Base-by-base conservation (phyloP, 2,888 invertebrate species). In the Drosophila barbarae region DNA sequence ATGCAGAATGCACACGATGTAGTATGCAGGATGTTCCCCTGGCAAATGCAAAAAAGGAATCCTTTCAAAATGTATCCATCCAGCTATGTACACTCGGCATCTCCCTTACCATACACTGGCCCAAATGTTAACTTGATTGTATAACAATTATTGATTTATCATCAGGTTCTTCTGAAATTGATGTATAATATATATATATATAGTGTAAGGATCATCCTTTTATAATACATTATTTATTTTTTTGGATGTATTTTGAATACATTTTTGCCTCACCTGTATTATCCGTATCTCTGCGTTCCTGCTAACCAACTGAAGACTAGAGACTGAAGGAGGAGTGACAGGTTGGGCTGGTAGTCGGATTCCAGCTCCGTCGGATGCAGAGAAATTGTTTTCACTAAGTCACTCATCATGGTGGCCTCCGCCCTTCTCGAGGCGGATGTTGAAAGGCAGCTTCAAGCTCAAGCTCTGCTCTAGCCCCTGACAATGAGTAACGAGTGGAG, bases 321-420 rank as follows among this genome's bases (percentile, higher is more conserved):
- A 10, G 10, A 42, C 28, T 46, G 4, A 18, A 18, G 18, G 4
- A 13, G 46, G 26, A 13, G 18, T 32, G 46, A 23, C 42, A 32
- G 32, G 10, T 18, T 36, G 53, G 34, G 6, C 32, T 34, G 15
- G 28, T 10, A 50, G 55, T 50, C 30, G 42, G 42, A 55, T 46
- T 32, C 57, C 55, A 28, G 30, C 55, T 52, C 5, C 39, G 52
- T 44, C 56, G 58, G 51, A 63, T 55, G 42, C 56, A 53, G 65
- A 49, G 68, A 75, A 75, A 82, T 79, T 73, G 73, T 79, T 79
- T 77, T 68, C 59, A 70, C 73, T 64, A 77, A 78, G 77, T 77
- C 83, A 72, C 77, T 70, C 77, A 82, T 77, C 78, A 77, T 66
- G 69, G 61, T 58, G 71, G 54, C 50, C 59, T 8, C 8, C 28